phyloP scores from a whole-genome alignment of 2,888 invertebrate species.

The Stomorhina lunata region DNA sequence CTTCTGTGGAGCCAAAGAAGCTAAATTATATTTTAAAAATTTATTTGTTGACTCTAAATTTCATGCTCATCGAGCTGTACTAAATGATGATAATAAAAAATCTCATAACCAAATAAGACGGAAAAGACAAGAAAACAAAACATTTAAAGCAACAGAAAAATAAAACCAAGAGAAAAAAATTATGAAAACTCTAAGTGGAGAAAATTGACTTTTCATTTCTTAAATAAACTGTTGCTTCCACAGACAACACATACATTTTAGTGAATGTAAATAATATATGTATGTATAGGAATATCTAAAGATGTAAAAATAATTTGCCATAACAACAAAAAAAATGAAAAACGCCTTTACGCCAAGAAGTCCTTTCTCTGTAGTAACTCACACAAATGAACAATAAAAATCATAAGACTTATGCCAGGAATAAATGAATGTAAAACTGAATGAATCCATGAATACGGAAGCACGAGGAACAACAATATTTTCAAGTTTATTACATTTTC shows the following conservation, averaged over 20 bases:
- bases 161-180: slow-evolving; percentile 1
- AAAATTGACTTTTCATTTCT: slow-evolving; percentile 64
- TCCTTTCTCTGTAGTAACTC: background rate
- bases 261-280: too few relatives aligned
- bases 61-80: slow-evolving; percentile 68
- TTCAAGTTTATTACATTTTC: slow-evolving; percentile 48
- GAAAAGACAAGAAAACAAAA: background rate
- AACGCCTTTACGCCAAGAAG: slow-evolving; percentile 26
- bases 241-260: background rate
- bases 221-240: slow-evolving; percentile 70
- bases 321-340: slow-evolving; percentile 30
- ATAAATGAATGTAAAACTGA: background rate
- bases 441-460: background rate
- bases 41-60: slow-evolving; percentile 64
- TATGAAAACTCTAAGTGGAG: slow-evolving; percentile 39
- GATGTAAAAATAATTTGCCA: slow-evolving; percentile 42
- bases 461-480: slow-evolving; percentile 27
- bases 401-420: slow-evolving; percentile 18
- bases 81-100: slow-evolving; percentile 67
- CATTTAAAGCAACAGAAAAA: background rate
- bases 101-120: slow-evolving; percentile 52
- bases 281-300: background rate
- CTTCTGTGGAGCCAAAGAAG: too few relatives aligned
- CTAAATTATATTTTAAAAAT: slow-evolving; percentile 1
- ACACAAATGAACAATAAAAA: background rate